Evolutionary conservation across 2,113 vertebrate species (phyloP).

Genomic region (Butorides virescens): DNA sequence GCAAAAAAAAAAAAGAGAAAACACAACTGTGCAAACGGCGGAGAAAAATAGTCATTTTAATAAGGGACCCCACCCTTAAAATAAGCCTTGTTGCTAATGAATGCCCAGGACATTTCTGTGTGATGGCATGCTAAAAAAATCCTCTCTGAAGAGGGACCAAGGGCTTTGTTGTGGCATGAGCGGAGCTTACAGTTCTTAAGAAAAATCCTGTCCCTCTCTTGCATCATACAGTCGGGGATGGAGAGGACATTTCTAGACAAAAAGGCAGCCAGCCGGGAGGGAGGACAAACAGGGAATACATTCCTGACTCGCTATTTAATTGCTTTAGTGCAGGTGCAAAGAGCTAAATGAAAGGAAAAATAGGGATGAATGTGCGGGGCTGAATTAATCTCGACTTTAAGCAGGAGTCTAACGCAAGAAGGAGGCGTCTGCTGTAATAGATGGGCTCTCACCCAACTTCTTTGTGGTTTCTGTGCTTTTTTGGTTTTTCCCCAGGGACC

Average conservation of each 20-base stretch:
- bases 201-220: slow-evolving; percentile 39
- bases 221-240: not conserved
- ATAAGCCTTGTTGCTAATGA: slow-evolving; percentile 1
- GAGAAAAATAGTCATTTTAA: slow-evolving; percentile 36
- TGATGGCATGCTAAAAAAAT: slow-evolving; percentile 58
- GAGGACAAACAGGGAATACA: slow-evolving; percentile 13
- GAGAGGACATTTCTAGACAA: slow-evolving; percentile 35
- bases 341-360: not conserved
- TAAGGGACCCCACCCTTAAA: slow-evolving; percentile 42
- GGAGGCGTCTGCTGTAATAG: not conserved
- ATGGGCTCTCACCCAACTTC: not conserved
- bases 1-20: not conserved
- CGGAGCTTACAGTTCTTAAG: not conserved
- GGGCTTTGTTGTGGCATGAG: slow-evolving; percentile 32
- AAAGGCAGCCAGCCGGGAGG: not conserved
- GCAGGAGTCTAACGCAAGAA: not conserved
- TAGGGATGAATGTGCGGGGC: not conserved
- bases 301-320: slow-evolving; percentile 36
- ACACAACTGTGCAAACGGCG: not conserved
- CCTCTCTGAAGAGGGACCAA: slow-evolving; percentile 1
- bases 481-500: not conserved
- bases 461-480: not conserved
- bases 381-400: not conserved
- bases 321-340: slow-evolving; percentile 17
- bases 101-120: slow-evolving; percentile 19